Percentiles rank a stretch among this genome's conserved stretches.
Evolutionary conservation across 2,113 vertebrate species (phyloP).

Genomic region (Gallinago jamesoni): DNA sequence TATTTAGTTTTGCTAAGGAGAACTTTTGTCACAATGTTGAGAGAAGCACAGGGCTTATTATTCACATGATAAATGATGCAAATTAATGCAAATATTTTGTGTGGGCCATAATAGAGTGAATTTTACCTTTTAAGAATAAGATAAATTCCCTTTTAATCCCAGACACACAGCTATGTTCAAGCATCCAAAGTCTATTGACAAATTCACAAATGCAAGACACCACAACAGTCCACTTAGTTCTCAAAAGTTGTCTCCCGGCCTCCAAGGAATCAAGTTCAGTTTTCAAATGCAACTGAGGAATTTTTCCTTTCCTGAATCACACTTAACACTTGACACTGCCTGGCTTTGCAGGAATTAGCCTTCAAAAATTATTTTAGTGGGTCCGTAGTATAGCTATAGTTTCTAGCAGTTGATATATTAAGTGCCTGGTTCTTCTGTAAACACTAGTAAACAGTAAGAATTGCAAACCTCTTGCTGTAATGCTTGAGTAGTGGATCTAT

Average conservation of each 20-base stretch:
- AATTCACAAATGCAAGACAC: background rate
- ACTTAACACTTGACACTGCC: background rate
- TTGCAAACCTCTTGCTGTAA: background rate
- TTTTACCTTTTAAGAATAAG: background rate
- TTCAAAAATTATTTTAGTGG: background rate
- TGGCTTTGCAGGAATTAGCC: background rate
- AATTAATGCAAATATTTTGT: constrained; percentile 49
- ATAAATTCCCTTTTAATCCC: background rate
- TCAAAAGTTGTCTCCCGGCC: background rate
- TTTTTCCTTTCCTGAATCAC: background rate
- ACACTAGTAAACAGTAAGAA: background rate
- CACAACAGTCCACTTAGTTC: background rate
- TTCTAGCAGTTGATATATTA: constrained; percentile 7
- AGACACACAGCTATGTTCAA: background rate
- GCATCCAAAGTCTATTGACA: background rate
- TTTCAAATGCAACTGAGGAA: background rate
- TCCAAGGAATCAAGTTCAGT: background rate
- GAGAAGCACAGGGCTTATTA: constrained; percentile 10
- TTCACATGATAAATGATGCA: constrained; percentile 7
- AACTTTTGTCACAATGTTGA: background rate
- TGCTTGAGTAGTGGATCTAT: constrained; percentile 20
- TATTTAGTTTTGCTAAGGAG: background rate
- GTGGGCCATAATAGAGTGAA: background rate
- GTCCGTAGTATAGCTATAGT: background rate
- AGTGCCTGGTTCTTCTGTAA: constrained; percentile 11